Evolutionary conservation across 2,888 invertebrate species (phyloP), one percentile per base, ranked within the genome.

Genomic region (Chymomyza caudatula): DNA sequence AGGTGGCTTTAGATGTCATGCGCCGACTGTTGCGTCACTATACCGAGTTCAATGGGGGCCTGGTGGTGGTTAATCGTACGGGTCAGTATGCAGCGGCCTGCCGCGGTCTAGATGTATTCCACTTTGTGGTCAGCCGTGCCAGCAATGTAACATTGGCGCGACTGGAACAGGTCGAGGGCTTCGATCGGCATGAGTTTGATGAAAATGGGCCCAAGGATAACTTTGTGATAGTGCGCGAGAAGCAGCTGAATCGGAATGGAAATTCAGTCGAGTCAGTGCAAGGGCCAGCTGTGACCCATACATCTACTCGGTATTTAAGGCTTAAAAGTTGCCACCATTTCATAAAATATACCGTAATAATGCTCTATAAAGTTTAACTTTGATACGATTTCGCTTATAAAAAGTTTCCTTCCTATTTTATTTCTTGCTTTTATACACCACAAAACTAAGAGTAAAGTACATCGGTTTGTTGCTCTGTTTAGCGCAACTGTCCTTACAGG

Each of bases 11-110:
- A 63, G 91, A 91, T 6, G 96, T 97, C 0, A 92, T 99, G 11
- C 81, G 89, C 13, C 92, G 96, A 73, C 97, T 99, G 69, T 91
- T 92, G 0, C 88, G 91, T 47, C 92, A 94, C 86, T 96, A 97
- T 90, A 96, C 96, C 0, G 89, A 91, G 0, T 98, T 97, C 88
- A 92, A 92, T 84, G 98, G 98, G 0, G 98, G 94, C 5, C 92
- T 98, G 0, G 92, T 98, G 29, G 96, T 95, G 1, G 91, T 95
- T 1, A 93, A 93, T 70, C 93, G 92, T 65, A 89, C 92, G 65
- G 98, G 98, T 0, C 91, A 93, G 62, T 94, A 94, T 90, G 96
- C 96, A 4, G 96, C 96, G 0, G 95, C 96, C 0, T 97, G 96
- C 81, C 93, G 95, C 83, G 95, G 95, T n/a, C 92, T 95, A 71